Evolutionary conservation across 2,797 vertebrate genomes (phyloP).

Genomic region (Acipenser oxyrinchus): DNA sequence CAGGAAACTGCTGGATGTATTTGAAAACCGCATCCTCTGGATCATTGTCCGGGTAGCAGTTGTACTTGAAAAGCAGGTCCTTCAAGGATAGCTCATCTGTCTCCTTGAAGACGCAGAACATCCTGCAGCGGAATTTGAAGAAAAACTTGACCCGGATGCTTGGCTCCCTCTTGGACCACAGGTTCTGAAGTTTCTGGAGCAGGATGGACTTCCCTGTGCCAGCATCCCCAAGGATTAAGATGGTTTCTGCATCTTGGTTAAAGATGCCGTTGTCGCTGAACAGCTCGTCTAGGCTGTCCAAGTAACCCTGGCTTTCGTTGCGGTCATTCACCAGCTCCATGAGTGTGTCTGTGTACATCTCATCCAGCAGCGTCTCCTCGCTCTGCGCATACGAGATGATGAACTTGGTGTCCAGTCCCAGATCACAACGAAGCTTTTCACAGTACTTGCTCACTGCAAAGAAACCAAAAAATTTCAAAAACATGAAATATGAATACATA

Average conservation of each 20-base stretch:
- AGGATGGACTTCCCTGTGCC: slow-evolving; percentile 67
- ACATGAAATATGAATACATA: too few species aligned
- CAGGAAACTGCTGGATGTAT: slow-evolving; percentile 59
- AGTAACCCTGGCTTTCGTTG: slow-evolving; percentile 50
- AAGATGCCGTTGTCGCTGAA: slow-evolving; percentile 54
- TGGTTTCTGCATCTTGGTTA: slow-evolving; percentile 55
- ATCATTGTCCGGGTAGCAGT: slow-evolving; percentile 61
- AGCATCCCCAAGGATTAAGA: slow-evolving; percentile 59
- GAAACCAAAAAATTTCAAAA: too few species aligned
- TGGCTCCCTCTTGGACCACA: slow-evolving; percentile 51
- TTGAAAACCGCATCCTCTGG: slow-evolving; percentile 49
- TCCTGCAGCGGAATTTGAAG: slow-evolving; percentile 62
- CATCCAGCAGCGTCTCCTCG: slow-evolving; percentile 61
- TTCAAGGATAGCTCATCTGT: slow-evolving; percentile 45
- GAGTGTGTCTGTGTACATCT: slow-evolving; percentile 48
- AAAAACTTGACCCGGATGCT: slow-evolving; percentile 50
- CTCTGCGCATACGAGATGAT: slow-evolving; percentile 50
- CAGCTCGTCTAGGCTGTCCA: slow-evolving; percentile 40
- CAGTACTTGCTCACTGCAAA: slow-evolving; percentile 32
- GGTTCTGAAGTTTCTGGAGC: slow-evolving; percentile 59
- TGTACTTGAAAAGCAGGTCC: slow-evolving; percentile 65
- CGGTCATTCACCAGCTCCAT: slow-evolving; percentile 53
- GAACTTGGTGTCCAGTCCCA: slow-evolving; percentile 58
- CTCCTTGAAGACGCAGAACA: slow-evolving; percentile 54
- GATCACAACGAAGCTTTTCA: slow-evolving; percentile 55